These are phyloP conservation scores for Anolis carolinensis DNA, from an alignment of 2,113 vertebrate genomes.

Conservation along the genomic window DNA sequence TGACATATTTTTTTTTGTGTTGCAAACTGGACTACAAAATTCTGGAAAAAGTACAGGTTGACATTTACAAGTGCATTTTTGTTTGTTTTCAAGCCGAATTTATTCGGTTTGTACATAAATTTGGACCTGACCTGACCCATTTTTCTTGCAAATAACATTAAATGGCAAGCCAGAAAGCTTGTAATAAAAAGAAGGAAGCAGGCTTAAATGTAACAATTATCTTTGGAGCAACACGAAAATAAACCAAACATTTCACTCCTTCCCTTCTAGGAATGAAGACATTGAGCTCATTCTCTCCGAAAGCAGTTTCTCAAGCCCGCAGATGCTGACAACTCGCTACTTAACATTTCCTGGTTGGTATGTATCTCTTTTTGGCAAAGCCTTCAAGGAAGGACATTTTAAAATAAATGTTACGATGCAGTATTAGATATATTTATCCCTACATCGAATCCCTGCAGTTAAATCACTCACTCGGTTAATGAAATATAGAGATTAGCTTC, in stretches of 20 bases:
- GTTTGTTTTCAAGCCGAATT: neutral
- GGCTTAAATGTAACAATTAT: neutral
- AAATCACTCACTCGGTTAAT: neutral
- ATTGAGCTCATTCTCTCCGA: conserved; percentile 90
- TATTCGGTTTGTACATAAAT: neutral
- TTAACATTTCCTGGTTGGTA: conserved; percentile 95
- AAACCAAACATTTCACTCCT: conserved; percentile 42
- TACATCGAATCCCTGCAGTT: neutral
- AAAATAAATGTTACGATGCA: neutral
- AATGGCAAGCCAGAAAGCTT: neutral
- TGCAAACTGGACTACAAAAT: no score
- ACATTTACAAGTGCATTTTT: neutral
- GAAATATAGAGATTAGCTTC: neutral
- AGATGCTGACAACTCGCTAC: conserved; percentile 90
- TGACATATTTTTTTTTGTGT: no score
- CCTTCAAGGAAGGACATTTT: conserved; percentile 43
- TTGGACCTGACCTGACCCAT: neutral
- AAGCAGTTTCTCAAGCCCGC: conserved; percentile 85
- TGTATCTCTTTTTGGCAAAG: conserved; percentile 70
- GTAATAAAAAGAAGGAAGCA: no score
- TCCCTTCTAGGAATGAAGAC: conserved; percentile 86
- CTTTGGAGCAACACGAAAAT: neutral
- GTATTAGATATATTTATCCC: neutral
- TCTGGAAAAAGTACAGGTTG: no score
- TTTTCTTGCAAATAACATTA: neutral